Percentiles rank a stretch among this genome's conserved stretches.
phyloP scores from a whole-genome alignment of 2,888 invertebrate species.

The Ophion obscuratus region DNA sequence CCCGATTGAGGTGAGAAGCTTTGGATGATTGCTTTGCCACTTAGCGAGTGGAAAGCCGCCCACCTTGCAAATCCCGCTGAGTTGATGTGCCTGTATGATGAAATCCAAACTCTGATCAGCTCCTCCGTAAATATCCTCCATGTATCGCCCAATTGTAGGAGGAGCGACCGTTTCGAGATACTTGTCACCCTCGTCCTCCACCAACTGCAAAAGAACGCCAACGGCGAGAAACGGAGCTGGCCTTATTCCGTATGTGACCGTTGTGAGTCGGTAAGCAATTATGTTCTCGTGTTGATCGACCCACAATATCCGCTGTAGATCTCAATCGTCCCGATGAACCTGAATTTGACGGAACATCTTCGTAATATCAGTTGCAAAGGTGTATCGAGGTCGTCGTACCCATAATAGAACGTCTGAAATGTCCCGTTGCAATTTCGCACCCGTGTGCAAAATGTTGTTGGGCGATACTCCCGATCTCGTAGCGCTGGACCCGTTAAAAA shows the following conservation, averaged over 20 bases:
- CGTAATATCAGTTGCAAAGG: neutral
- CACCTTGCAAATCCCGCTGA: neutral
- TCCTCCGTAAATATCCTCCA: neutral
- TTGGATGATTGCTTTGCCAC: too few relatives aligned
- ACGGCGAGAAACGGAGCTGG: neutral
- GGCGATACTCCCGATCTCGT: too few relatives aligned
- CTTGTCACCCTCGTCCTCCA: neutral
- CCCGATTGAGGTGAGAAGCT: neutral
- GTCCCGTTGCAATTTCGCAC: too few relatives aligned
- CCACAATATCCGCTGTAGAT: constrained; percentile 5
- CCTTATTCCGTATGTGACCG: neutral
- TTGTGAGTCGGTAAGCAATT: neutral
- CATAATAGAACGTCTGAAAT: neutral
- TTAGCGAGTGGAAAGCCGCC: too few relatives aligned
- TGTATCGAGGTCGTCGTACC: neutral
- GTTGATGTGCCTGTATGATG: neutral
- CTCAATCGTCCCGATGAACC: neutral
- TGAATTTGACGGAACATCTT: neutral
- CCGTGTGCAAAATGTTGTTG: too few relatives aligned
- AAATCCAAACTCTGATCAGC: neutral
- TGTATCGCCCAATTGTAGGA: too few relatives aligned
- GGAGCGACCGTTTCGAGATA: too few relatives aligned
- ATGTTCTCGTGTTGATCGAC: neutral
- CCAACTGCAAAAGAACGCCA: neutral
- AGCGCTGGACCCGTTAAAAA: too few relatives aligned